A percentile compares a stretch with the other conserved stretches of the same genome.
phyloP scores from a whole-genome alignment of 2,113 vertebrate species.

The Sorex araneus region DNA sequence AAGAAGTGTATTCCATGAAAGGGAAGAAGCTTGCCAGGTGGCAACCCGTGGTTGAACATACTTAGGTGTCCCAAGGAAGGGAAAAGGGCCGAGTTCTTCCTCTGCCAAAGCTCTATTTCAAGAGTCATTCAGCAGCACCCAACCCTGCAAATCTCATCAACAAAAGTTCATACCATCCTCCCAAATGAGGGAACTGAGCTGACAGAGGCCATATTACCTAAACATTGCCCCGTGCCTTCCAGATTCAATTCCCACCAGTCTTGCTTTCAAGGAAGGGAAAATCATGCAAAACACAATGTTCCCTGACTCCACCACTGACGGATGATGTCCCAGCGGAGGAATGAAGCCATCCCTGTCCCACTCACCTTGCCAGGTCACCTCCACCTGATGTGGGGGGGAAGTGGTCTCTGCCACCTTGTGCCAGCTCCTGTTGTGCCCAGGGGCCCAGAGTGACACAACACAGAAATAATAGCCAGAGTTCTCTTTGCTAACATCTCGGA shows the following conservation, averaged over 20 bases:
- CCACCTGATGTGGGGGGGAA: conserved; percentile 86
- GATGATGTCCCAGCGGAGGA: not conserved
- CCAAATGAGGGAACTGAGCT: conserved; percentile 1
- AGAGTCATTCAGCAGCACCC: conserved; percentile 42
- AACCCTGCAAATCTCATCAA: not conserved
- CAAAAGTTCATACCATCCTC: conserved; percentile 63
- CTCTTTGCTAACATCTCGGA: conserved; percentile 87
- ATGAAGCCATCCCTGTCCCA: not conserved
- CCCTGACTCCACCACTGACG: not conserved
- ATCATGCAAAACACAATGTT: not conserved
- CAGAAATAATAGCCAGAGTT: conserved; percentile 90
- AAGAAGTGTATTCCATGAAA: not conserved
- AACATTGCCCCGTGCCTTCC: conserved; percentile 2
- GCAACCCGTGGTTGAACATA: not conserved
- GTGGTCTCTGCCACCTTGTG: conserved; percentile 88
- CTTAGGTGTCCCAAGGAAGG: not conserved
- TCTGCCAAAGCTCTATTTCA: conserved; percentile 42
- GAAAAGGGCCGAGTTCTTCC: too few relatives aligned
- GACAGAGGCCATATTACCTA: conserved; percentile 29
- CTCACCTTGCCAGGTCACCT: conserved; percentile 88
- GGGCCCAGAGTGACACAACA: conserved; percentile 89
- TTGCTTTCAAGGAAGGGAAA: not conserved
- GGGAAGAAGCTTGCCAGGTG: conserved; percentile 34
- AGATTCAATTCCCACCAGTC: conserved; percentile 31
- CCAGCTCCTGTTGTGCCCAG: conserved; percentile 89